A percentile compares a stretch with the other conserved stretches of the same genome.
phyloP scores from a whole-genome alignment of 2,797 vertebrate genomes.

The Acropternis orthonyx region DNA sequence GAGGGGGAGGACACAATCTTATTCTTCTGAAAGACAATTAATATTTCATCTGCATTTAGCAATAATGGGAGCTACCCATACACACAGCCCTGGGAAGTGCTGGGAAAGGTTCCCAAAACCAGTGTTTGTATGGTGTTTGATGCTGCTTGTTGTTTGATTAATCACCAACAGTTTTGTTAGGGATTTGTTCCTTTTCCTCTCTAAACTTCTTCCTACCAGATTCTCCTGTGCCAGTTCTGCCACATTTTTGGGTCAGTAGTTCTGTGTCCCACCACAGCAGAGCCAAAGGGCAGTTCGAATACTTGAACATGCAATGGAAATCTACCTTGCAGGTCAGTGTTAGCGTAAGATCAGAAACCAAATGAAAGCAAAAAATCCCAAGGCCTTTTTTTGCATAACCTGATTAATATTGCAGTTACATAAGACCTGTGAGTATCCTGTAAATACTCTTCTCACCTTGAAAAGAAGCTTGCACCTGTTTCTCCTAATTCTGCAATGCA shows the following conservation, averaged over 20 bases:
- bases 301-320: neutral
- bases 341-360: neutral
- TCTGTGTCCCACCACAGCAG: neutral
- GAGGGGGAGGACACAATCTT: neutral
- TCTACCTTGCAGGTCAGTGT: neutral
- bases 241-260: neutral
- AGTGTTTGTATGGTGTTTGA: neutral
- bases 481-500: neutral
- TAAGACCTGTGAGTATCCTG: neutral
- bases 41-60: neutral
- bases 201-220: neutral
- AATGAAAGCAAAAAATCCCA: neutral
- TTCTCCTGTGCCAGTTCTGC: neutral
- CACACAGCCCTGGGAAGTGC: neutral
- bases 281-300: neutral
- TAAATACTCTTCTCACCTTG: conserved; percentile 28
- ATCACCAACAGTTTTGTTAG: neutral
- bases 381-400: neutral
- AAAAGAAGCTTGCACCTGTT: neutral
- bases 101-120: neutral
- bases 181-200: neutral
- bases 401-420: neutral
- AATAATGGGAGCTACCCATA: neutral
- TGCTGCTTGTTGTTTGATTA: neutral
- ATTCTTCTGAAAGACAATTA: neutral